A percentile compares a stretch with the other conserved stretches of the same genome.
Conservation (phyloP, 2,113 vertebrate genomes). For the Campylorhamphus procurvoides region DNA sequence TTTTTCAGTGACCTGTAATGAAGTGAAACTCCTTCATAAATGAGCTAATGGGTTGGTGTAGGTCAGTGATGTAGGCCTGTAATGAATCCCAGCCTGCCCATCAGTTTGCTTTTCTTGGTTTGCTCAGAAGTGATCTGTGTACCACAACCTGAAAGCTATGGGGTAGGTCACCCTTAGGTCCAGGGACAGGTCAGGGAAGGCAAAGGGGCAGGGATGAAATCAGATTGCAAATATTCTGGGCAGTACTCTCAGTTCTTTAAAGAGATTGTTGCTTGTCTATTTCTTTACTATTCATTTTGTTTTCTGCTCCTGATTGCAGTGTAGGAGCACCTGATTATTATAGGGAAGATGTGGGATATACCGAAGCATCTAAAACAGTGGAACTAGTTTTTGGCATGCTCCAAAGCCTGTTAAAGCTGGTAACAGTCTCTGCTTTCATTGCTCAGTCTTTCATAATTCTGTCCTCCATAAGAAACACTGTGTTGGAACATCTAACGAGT, state of each 20-base stretch:
- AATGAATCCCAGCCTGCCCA: not conserved
- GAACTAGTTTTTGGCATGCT: conserved; percentile 35
- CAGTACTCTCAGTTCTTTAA: not conserved
- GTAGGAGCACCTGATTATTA: conserved; percentile 53
- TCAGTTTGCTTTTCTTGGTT: not conserved
- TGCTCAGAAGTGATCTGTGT: not conserved
- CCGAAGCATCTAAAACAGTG: conserved; percentile 39
- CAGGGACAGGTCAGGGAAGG: not conserved
- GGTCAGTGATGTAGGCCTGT: not conserved
- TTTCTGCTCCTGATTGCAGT: not conserved
- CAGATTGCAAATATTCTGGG: not conserved
- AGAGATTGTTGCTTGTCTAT: not conserved
- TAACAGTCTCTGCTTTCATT: conserved; percentile 40
- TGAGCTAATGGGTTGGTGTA: not conserved
- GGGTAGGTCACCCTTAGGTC: not conserved
- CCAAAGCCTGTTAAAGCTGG: conserved; percentile 21
- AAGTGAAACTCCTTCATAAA: not conserved
- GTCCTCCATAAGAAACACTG: not conserved
- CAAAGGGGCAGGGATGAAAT: not conserved
- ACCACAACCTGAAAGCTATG: not conserved
- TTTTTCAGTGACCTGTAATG: not conserved
- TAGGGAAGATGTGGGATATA: conserved; percentile 40
- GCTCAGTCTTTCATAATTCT: conserved; percentile 42
- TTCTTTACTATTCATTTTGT: conserved; percentile 22
- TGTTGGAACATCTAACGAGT: conserved; percentile 25